Evolutionary conservation across 2,888 invertebrate species (phyloP), one percentile per base, ranked within the genome.

Genomic region (Amorpha juglandis): DNA sequence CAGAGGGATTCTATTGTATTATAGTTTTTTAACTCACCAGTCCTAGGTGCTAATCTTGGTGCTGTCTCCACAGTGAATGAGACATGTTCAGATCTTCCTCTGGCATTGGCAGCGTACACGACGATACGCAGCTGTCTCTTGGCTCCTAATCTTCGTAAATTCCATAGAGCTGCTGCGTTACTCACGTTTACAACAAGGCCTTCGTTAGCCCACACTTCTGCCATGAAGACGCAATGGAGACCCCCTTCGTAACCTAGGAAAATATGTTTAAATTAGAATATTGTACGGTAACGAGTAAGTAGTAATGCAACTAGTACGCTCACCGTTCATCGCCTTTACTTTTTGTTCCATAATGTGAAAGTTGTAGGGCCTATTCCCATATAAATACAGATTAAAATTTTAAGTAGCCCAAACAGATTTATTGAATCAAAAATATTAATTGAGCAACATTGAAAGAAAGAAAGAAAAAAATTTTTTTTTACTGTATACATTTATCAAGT

Each of bases 31-130:
- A 6, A 65, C 80, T 77, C 64, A 92, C 93, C 92, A 67, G 90
- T 89, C 70, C 90, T 84, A 0, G 91, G 90, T 0, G 89, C 77
- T 3, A 91, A 71, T 76, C 86, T 82, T 0, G 88, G 83, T 1
- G 91, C 87, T 3, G 93, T 93, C 73, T 90, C 89, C 1, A 91
- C 90, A 11, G 86, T 86, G 50, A 91, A 84, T 0, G 78, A 77
- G 0, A 97, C 94, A 12, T 95, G 93, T 67, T 97, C 97, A 66
- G 98, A 98, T 75, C 96, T 95, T 21, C 98, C 98, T 76, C 97
- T 96, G 12, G 96, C 95, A 85, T 98, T 98, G 11, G 96, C 96
- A 0, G 98, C 96, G 83, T 97, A 98, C 45, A 98, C 94, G 69
- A 96, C 94, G 83, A 98, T 95, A 75, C 95, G 95, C 68, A 98